Evolutionary conservation across 2,797 vertebrate genomes (phyloP), one percentile per base, ranked within the genome.

Genomic region (Xenops minutus): DNA sequence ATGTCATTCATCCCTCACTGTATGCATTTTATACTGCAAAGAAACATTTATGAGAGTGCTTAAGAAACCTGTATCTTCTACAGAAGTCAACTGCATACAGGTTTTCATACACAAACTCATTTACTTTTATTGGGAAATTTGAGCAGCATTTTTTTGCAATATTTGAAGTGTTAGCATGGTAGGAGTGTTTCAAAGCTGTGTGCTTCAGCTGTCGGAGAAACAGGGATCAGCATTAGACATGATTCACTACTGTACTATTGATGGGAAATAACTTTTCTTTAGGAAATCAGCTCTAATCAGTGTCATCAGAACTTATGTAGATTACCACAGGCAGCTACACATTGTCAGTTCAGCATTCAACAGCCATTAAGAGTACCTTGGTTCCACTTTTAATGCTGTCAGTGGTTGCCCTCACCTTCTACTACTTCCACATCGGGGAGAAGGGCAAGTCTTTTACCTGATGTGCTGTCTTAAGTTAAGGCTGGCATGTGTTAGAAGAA

Each of bases 261-360:
- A 95, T 81, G 27, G 32, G 64, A 95, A 86, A 94, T 67, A 54
- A n/a, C 54, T 96, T 95, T 97, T 96, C 75, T 92, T 93, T 79
- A 73, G 46, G 67, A 96, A 96, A 97, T 92, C 88, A 83, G 7
- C 71, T 95, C 89, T 95, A 78, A 95, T 95, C 93, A 94, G 55
- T 75, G 66, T 93, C 69, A 81, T 93, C 71, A 78, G 49, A 93
- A 92, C 37, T 77, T 43, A 8, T 52, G 22, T 66, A 92, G 68
- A 91, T 95, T 94, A 89, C 21, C 68, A 86, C 52, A 62, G 34
- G 49, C 82, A 87, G 85, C 3, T 58, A 85, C 66, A 78, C 37
- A 48, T 77, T 68, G 82, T 75, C 86, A 78, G 20, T 90, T 96
- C 71, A 92, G 78, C 63, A 91, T 73, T 87, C 88, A 96, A 58